These are phyloP conservation scores for Phthorimaea operculella DNA, from an alignment of 1,140 invertebrate species.

Conservation along the genomic window DNA sequence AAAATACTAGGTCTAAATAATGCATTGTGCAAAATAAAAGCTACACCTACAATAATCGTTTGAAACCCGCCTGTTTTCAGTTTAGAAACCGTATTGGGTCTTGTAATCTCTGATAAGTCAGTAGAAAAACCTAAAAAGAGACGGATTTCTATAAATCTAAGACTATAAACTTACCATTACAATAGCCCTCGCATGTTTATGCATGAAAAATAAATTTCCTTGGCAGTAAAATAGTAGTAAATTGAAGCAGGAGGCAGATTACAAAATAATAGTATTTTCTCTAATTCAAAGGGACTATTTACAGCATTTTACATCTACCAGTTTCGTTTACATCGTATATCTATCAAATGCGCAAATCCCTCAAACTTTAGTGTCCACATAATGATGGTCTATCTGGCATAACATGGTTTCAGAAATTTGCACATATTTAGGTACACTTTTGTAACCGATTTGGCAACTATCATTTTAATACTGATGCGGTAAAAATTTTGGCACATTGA, in stretches of 20 bases:
- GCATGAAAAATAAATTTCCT: constrained; percentile 65
- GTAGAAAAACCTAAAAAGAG: too few species aligned
- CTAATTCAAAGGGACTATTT: constrained; percentile 44
- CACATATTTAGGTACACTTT: too few species aligned
- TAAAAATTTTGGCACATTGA: constrained; percentile 67
- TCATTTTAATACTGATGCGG: constrained; percentile 66
- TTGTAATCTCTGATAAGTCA: too few species aligned
- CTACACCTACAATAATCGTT: not conserved
- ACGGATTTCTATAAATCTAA: not conserved
- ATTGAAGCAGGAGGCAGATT: constrained; percentile 32
- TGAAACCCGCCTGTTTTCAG: not conserved
- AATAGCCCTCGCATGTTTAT: constrained; percentile 60
- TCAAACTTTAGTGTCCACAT: too few species aligned
- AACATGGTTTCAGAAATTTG: too few species aligned
- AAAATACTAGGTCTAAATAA: not conserved
- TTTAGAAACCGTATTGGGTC: too few species aligned
- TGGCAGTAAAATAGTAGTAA: constrained; percentile 48
- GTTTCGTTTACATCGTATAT: constrained; percentile 9
- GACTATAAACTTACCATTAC: constrained; percentile 55
- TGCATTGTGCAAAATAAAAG: not conserved
- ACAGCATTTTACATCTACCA: constrained; percentile 51
- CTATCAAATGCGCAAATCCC: too few species aligned
- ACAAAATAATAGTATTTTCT: constrained; percentile 31
- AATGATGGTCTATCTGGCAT: too few species aligned
- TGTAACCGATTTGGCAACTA: constrained; percentile 59